Evolutionary conservation across 2,888 invertebrate species (phyloP), one percentile per base, ranked within the genome.

Genomic region (Agonopterix heracliana): DNA sequence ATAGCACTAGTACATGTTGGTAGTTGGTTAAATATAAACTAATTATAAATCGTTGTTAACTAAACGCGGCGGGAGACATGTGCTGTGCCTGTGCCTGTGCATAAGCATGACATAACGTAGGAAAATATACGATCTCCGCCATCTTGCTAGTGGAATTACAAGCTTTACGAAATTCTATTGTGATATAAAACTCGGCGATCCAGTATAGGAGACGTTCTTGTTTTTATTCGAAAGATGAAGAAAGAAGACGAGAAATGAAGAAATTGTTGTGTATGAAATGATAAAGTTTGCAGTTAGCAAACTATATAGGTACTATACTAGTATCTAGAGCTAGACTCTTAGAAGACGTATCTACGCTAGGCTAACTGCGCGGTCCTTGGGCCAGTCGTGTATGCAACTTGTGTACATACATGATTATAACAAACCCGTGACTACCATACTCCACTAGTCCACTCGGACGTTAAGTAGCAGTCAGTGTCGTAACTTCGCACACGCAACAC

Each of bases 21-120:
- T 67, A 72, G 68, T 59, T 66, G 63, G 68, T 70, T 72, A 71
- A 72, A 78, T 78, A 76, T 79, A 81, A 73, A 72, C 70, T 72
- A 71, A 72, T 78, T 78, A 76, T 79, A 81, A 73, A 72, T 76
- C 60, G 58, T 64, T 66, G 71, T 71, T 63, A 44, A 66, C 26
- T 26, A 26, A 26, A 26, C 26, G 26, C 5, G 26, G 7, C 26
- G 26, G 26, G 26, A 26, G 26, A 7, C 26, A 71, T 54, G 63
- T 60, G 36, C 14, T 47, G 45, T 62, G 69, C 73, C 68, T 71
- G 73, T 62, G 52, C 68, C 14, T 47, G 45, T 62, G 69, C 73
- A 68, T 71, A 73, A 61, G 52, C 68, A 64, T 74, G 77, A 78
- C 77, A 74, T 72, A 68, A 71, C 64, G 55, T 52, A 5, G 26